Percentiles rank a stretch among this genome's conserved stretches.
phyloP scores from a whole-genome alignment of 2,888 invertebrate species.

The Linhomoeus sp. region DNA sequence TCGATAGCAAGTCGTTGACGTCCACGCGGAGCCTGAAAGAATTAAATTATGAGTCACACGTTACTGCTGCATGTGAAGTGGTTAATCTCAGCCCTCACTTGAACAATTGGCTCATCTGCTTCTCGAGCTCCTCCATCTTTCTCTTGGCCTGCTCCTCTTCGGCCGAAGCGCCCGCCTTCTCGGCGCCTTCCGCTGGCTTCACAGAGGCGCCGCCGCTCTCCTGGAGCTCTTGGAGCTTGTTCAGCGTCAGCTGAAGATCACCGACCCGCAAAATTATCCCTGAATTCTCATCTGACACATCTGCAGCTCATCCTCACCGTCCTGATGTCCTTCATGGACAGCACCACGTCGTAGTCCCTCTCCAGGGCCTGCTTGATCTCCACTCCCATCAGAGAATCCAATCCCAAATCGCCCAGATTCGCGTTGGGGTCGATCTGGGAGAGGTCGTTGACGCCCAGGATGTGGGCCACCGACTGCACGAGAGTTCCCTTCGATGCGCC shows the following conservation, averaged over 20 bases:
- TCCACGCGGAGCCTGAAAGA: slow-evolving; percentile 6
- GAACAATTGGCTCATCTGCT: slow-evolving; percentile 27
- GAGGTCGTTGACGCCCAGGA: slow-evolving; percentile 57
- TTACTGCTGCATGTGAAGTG: neutral
- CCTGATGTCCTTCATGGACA: slow-evolving; percentile 76
- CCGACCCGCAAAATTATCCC: neutral
- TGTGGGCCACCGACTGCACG: slow-evolving; percentile 21
- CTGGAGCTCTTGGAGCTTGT: slow-evolving; percentile 41
- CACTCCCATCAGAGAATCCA: slow-evolving; percentile 96
- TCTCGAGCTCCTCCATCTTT: slow-evolving; percentile 21
- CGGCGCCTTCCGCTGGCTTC: slow-evolving; percentile 10
- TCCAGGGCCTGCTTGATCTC: slow-evolving; percentile 59
- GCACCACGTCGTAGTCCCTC: slow-evolving; percentile 54
- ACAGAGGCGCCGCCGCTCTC: slow-evolving; percentile 17
- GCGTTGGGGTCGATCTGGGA: slow-evolving; percentile 52
- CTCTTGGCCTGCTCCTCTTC: slow-evolving; percentile 9
- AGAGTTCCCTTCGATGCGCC: neutral
- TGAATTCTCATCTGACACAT: no score
- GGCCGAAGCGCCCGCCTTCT: slow-evolving; percentile 18
- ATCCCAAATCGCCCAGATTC: slow-evolving; percentile 75
- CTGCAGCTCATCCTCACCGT: no score
- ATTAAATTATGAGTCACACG: neutral
- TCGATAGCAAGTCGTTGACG: slow-evolving; percentile 49
- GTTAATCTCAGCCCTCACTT: slow-evolving; percentile 9
- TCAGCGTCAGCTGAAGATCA: slow-evolving; percentile 45